phyloP scores from a whole-genome alignment of 37 sponge, comb jelly and placozoan species.

The Chondrilla cf. caribensis region DNA sequence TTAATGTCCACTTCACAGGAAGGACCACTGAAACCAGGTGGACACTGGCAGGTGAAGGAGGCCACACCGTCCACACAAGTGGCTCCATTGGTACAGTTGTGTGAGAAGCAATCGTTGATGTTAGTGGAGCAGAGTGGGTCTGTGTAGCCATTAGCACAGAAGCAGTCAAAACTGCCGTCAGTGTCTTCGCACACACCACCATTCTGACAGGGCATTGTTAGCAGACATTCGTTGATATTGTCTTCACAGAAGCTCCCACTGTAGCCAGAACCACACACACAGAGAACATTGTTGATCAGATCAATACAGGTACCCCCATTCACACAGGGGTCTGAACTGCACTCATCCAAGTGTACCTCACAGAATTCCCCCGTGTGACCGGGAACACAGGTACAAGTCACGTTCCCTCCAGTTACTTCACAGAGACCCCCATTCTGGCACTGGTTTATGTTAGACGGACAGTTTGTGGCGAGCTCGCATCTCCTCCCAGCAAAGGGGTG shows the following conservation, averaged over 20 bases:
- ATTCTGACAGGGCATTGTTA: conserved; percentile 49
- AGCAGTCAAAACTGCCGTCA: conserved; percentile 27
- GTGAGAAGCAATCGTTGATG: conserved; percentile 56
- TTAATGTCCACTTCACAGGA: conserved; percentile 20
- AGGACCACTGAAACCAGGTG: conserved; percentile 11
- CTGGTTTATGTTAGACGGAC: neutral
- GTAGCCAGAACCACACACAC: conserved; percentile 47
- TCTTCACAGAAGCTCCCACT: conserved; percentile 32
- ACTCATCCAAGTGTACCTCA: conserved; percentile 37
- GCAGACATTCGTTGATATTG: conserved; percentile 27
- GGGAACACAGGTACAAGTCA: conserved; percentile 28
- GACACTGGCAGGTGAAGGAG: conserved; percentile 9
- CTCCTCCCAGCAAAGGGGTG: conserved; percentile 27
- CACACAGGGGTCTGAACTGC: conserved; percentile 35
- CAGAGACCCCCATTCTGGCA: conserved; percentile 8
- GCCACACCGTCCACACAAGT: conserved; percentile 46
- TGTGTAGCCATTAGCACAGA: conserved; percentile 59
- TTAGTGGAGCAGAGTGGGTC: conserved; percentile 46
- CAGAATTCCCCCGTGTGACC: conserved; percentile 41
- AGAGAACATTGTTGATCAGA: conserved; percentile 21
- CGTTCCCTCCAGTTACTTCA: neutral
- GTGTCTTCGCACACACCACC: conserved; percentile 47
- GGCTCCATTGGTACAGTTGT: conserved; percentile 53
- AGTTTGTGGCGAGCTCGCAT: conserved; percentile 31
- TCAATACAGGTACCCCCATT: conserved; percentile 47